These are phyloP conservation scores for Hesperia comma DNA, from an alignment of 2,888 invertebrate species.

Conservation along the genomic window DNA sequence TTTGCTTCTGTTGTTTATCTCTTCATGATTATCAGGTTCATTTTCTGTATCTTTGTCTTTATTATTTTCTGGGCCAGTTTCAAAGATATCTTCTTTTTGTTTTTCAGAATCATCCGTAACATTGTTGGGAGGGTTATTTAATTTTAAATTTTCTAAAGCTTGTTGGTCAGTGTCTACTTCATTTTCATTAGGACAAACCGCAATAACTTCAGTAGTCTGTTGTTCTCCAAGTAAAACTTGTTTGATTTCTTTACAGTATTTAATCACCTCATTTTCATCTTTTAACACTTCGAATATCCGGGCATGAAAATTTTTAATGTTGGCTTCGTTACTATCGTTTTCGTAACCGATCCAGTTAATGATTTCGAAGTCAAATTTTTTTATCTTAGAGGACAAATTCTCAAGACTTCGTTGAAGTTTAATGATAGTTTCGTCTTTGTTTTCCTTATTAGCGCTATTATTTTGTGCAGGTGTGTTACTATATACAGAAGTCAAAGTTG, in stretches of 20 bases:
- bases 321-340: constrained; percentile 40
- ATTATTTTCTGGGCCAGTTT: neutral
- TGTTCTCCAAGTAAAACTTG: constrained; percentile 28
- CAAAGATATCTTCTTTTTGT: neutral
- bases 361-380: constrained; percentile 56
- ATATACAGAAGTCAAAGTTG: constrained; percentile 22
- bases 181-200: neutral
- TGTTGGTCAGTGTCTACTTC: neutral
- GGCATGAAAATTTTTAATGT: constrained; percentile 45
- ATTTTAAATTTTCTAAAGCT: neutral
- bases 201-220: neutral
- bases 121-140: neutral
- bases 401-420: constrained; percentile 42
- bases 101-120: neutral
- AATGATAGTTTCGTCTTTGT: constrained; percentile 15
- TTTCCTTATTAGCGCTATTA: neutral
- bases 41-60: neutral
- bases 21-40: neutral
- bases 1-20: neutral
- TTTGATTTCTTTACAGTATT: constrained; percentile 50
- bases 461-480: neutral
- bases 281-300: constrained; percentile 52
- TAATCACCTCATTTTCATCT: constrained; percentile 53
- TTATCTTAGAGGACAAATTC: constrained; percentile 48
- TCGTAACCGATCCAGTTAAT: constrained; percentile 56